These are phyloP conservation scores for Autographa gamma DNA, from an alignment of 2,888 invertebrate species.

Conservation along the genomic window DNA sequence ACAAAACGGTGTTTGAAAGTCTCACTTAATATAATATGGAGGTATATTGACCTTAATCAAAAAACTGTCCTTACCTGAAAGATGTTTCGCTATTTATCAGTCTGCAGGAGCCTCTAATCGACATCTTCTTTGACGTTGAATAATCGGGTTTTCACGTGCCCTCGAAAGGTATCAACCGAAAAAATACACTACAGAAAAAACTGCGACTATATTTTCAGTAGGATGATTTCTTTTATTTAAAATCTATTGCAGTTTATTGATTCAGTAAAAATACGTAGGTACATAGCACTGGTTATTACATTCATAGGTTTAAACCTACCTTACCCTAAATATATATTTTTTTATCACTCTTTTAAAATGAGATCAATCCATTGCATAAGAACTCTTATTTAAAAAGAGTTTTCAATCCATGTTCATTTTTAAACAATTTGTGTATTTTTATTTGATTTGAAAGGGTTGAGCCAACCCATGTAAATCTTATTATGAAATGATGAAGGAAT, in stretches of 20 bases:
- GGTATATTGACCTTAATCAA: constrained; percentile 9
- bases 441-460: background rate
- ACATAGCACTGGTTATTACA: too few relatives aligned
- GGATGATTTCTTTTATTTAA: background rate
- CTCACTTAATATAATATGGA: too few relatives aligned
- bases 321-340: too few relatives aligned
- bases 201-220: too few relatives aligned
- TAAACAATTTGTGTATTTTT: background rate
- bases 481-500: background rate
- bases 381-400: background rate
- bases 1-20: too few relatives aligned
- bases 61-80: constrained; percentile 14
- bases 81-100: constrained; percentile 24
- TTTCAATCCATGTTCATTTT: constrained; percentile 1
- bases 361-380: background rate
- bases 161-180: background rate
- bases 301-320: too few relatives aligned
- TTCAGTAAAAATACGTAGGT: too few relatives aligned
- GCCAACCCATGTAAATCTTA: background rate
- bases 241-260: background rate
- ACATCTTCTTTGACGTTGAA: constrained; percentile 32
- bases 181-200: background rate
- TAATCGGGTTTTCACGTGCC: constrained; percentile 39
- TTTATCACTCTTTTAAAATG: too few relatives aligned
- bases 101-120: constrained; percentile 17